Evolutionary conservation across 2,797 vertebrate species (phyloP).

Genomic region (Leptoclinus maculatus): DNA sequence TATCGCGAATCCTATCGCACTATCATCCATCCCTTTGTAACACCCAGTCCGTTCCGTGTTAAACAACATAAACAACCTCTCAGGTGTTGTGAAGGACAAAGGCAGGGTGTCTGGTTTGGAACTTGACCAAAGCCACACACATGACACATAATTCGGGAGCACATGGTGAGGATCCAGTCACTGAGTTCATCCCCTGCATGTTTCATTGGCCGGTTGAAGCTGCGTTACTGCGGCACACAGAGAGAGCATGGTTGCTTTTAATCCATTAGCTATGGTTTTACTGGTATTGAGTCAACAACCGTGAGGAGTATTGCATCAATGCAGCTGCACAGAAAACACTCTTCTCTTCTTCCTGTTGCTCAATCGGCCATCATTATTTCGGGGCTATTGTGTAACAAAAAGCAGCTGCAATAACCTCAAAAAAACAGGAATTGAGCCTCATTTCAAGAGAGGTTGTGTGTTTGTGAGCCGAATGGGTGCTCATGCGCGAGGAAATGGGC

Average conservation of each 20-base stretch:
- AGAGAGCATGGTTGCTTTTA: background rate
- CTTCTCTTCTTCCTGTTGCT: background rate
- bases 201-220: slow-evolving; percentile 9
- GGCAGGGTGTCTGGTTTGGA: slow-evolving; percentile 26
- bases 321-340: background rate
- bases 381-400: background rate
- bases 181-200: slow-evolving; percentile 32
- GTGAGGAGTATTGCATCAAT: background rate
- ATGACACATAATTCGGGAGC: slow-evolving; percentile 24
- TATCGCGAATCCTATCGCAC: no score
- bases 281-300: slow-evolving; percentile 9
- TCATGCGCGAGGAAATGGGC: slow-evolving; percentile 62
- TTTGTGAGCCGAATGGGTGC: slow-evolving; percentile 50
- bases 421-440: slow-evolving; percentile 11
- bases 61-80: slow-evolving; percentile 24
- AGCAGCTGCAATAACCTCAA: background rate
- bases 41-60: slow-evolving; percentile 9
- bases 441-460: slow-evolving; percentile 14
- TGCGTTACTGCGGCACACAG: slow-evolving; percentile 8
- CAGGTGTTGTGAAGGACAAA: slow-evolving; percentile 44
- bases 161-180: slow-evolving; percentile 3
- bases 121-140: slow-evolving; percentile 22
- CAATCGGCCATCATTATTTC: background rate
- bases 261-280: slow-evolving; percentile 35
- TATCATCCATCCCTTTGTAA: background rate